Evolutionary conservation across 2,113 vertebrate species (phyloP).

Genomic region (Limanda limanda): DNA sequence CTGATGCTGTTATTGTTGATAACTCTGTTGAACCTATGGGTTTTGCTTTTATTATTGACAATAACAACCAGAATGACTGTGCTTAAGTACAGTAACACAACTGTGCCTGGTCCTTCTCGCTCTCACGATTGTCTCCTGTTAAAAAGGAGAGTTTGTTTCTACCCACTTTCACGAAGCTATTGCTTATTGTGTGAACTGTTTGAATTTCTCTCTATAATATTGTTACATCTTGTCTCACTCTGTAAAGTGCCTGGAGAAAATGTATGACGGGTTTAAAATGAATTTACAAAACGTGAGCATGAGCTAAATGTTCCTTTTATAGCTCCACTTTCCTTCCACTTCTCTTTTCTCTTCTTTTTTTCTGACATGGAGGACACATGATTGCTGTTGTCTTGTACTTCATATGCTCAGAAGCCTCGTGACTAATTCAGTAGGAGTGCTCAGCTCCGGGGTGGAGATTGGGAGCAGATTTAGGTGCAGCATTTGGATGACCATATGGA

Average conservation of each 20-base stretch:
- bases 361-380: slow-evolving; percentile 36
- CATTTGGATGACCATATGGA: slow-evolving; percentile 99
- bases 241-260: too few species aligned
- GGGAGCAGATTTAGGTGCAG: slow-evolving; percentile 90
- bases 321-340: not conserved
- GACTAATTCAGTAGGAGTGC: slow-evolving; percentile 84
- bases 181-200: not conserved
- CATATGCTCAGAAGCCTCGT: slow-evolving; percentile 76
- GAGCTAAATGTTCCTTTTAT: not conserved
- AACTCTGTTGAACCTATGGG: not conserved
- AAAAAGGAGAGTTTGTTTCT: not conserved
- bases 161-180: not conserved
- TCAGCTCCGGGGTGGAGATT: slow-evolving; percentile 79
- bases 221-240: not conserved
- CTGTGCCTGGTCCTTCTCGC: too few species aligned
- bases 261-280: not conserved
- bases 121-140: not conserved
- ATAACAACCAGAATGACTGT: not conserved
- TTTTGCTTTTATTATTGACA: not conserved
- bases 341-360: slow-evolving; percentile 17
- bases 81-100: not conserved
- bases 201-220: not conserved
- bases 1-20: not conserved
- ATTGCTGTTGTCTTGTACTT: slow-evolving; percentile 61
- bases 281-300: not conserved